Conservation (phyloP, 2,888 invertebrate genomes). For the Siphlonurus alternatus region DNA sequence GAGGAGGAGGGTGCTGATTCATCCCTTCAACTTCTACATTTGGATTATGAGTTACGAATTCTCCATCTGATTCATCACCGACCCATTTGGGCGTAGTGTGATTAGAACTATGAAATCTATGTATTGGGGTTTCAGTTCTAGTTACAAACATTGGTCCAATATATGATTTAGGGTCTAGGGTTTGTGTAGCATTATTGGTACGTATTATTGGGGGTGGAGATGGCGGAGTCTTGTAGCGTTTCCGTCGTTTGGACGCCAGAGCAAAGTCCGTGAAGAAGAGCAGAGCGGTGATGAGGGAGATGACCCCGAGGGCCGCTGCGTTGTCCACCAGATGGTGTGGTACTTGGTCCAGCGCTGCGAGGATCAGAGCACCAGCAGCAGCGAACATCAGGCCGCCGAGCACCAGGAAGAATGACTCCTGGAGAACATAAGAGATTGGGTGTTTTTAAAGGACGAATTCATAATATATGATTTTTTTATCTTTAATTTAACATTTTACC, state of each 20-base stretch:
- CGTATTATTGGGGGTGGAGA: not conserved
- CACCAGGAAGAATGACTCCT: constrained; percentile 51
- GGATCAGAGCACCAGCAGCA: constrained; percentile 46
- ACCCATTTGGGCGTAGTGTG: not conserved
- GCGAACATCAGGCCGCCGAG: constrained; percentile 51
- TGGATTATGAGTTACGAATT: not conserved
- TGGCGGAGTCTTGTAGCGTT: not conserved
- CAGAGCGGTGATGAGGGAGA: constrained; percentile 47
- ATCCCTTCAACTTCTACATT: not conserved
- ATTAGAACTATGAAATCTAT: not conserved
- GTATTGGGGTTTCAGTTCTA: not conserved
- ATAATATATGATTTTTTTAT: too few species aligned
- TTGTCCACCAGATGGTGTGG: constrained; percentile 49
- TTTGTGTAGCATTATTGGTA: not conserved
- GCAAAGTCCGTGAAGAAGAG: constrained; percentile 47
- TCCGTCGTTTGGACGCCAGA: constrained; percentile 4
- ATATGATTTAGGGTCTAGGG: not conserved
- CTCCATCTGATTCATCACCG: not conserved
- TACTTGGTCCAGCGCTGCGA: constrained; percentile 53
- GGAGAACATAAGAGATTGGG: constrained; percentile 20
- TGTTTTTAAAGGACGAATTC: not conserved
- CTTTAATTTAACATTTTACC: too few species aligned
- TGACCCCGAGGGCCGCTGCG: constrained; percentile 48
- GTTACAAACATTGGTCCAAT: not conserved
- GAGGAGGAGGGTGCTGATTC: not conserved